Conservation (phyloP, 2,797 vertebrate species). For the Muscicapa comitata region DNA sequence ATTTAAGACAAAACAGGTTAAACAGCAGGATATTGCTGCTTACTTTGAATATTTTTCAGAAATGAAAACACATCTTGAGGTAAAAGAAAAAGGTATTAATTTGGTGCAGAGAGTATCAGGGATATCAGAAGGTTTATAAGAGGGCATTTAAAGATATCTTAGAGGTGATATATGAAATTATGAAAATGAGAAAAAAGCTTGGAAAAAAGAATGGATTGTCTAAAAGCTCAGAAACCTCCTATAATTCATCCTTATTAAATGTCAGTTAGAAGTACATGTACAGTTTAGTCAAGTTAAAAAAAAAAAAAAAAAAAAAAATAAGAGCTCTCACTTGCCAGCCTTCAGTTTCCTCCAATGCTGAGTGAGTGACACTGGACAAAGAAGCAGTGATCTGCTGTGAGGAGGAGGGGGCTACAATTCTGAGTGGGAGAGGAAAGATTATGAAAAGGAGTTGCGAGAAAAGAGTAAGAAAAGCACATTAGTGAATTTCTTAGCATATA, state of each 20-base stretch:
- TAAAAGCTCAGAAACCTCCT: neutral
- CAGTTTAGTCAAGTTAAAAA: neutral
- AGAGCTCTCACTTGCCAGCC: neutral
- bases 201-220: neutral
- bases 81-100: neutral
- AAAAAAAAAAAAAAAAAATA: neutral
- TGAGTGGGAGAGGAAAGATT: neutral
- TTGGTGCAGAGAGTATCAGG: neutral
- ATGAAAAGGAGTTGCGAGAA: neutral
- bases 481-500: neutral
- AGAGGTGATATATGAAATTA: neutral
- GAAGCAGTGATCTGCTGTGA: neutral
- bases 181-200: neutral
- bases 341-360: neutral
- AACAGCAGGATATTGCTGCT: neutral
- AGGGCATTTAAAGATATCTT: neutral
- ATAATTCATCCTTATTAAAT: neutral
- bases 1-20: neutral
- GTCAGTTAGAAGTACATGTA: neutral
- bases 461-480: neutral
- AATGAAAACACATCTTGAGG: accelerated
- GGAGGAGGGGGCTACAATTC: neutral
- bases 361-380: neutral
- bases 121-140: neutral
- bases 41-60: neutral